Percentiles rank a stretch among this genome's conserved stretches.
phyloP scores from a whole-genome alignment of 2,113 vertebrate species.

The Ranitomeya variabilis region DNA sequence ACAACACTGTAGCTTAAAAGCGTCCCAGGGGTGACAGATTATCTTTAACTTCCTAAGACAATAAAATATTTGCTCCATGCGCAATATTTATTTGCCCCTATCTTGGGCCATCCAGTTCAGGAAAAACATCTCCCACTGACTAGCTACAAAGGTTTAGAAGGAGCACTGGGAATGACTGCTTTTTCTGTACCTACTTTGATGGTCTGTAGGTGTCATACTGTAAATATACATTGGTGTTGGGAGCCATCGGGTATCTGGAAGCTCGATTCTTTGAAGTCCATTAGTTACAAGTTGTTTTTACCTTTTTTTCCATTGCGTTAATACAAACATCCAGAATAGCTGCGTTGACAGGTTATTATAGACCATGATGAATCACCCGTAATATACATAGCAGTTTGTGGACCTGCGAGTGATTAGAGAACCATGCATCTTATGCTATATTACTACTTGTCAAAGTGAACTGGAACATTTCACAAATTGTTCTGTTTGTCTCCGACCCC shows the following conservation, averaged over 20 bases:
- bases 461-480: constrained; percentile 1
- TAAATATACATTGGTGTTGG: neutral
- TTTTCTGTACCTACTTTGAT: neutral
- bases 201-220: neutral
- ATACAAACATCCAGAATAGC: constrained; percentile 14
- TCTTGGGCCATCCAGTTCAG: no score
- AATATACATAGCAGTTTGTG: constrained; percentile 18
- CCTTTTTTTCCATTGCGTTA: neutral
- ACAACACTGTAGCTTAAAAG: no score
- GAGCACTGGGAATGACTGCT: neutral
- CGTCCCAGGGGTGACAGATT: no score
- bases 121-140: no score
- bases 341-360: neutral
- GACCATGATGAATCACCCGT: neutral
- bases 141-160: no score
- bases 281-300: neutral
- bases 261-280: neutral
- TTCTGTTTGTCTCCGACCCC: neutral
- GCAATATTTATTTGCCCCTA: no score
- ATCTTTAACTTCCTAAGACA: no score
- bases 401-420: neutral
- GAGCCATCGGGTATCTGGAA: neutral
- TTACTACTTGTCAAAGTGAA: neutral
- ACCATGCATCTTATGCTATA: constrained; percentile 5
- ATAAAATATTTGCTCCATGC: no score